These are phyloP conservation scores for Willowsia nigromaculata DNA, from an alignment of 2,888 invertebrate species.

Conservation along the genomic window DNA sequence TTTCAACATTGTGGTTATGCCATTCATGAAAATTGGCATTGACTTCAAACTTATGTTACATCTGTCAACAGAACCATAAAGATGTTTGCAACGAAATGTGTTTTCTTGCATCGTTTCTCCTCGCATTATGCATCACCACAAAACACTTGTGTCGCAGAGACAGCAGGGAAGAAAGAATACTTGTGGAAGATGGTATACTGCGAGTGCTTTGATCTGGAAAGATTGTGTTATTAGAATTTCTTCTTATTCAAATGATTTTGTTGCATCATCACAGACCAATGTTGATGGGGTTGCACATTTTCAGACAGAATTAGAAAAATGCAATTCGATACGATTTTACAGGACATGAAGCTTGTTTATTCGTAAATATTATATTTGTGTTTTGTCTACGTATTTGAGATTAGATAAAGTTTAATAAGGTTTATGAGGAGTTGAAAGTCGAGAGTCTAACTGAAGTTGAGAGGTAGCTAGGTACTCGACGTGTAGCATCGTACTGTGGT, in stretches of 20 bases:
- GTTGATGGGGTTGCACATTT: background rate
- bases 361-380: background rate
- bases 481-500: no score
- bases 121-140: constrained; percentile 22
- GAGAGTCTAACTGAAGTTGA: no score
- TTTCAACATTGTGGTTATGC: constrained; percentile 1
- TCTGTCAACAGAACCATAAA: constrained; percentile 61
- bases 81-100: constrained; percentile 15
- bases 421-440: background rate
- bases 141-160: constrained; percentile 4
- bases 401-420: background rate
- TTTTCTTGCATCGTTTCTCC: constrained; percentile 4
- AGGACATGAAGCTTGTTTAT: background rate
- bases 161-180: background rate
- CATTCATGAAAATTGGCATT: constrained; percentile 56
- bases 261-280: background rate
- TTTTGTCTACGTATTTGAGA: background rate
- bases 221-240: background rate
- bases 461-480: no score
- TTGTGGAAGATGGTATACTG: background rate
- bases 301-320: background rate
- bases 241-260: background rate
- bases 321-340: no score
- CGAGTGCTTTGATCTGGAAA: constrained; percentile 7
- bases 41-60: constrained; percentile 42